Evolutionary conservation across 1,140 invertebrate species (phyloP).

Genomic region (Caerostris darwini): DNA sequence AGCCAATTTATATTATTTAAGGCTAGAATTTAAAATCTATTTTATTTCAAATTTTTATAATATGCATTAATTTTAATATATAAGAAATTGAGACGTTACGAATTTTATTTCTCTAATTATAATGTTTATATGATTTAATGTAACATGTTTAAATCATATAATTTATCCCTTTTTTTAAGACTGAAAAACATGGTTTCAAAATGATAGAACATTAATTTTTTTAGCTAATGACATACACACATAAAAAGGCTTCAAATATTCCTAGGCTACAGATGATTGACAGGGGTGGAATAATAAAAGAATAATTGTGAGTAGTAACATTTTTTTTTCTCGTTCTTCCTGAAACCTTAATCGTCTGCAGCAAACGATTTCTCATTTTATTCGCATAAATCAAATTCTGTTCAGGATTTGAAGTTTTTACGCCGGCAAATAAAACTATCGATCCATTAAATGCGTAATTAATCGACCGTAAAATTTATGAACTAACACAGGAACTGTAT

Average conservation of each 20-base stretch:
- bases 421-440: constrained; percentile 62
- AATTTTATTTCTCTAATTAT: too few relatives aligned
- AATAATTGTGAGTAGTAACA: neutral
- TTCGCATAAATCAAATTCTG: constrained; percentile 71
- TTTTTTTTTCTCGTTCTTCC: neutral
- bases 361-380: constrained; percentile 72
- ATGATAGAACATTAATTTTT: neutral
- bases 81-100: too few relatives aligned
- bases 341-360: constrained; percentile 33
- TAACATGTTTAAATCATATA: neutral
- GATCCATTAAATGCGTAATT: constrained; percentile 61
- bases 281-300: neutral
- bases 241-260: neutral
- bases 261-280: neutral
- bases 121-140: neutral
- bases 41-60: too few relatives aligned
- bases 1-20: too few relatives aligned
- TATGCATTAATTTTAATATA: too few relatives aligned
- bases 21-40: too few relatives aligned
- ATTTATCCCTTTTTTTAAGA: neutral
- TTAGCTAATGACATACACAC: neutral
- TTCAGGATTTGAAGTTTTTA: constrained; percentile 57
- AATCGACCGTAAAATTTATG: constrained; percentile 65
- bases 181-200: neutral
- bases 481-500: constrained; percentile 32